phyloP scores from a whole-genome alignment of 1,140 invertebrate genomes.

The Brachionus angularis region DNA sequence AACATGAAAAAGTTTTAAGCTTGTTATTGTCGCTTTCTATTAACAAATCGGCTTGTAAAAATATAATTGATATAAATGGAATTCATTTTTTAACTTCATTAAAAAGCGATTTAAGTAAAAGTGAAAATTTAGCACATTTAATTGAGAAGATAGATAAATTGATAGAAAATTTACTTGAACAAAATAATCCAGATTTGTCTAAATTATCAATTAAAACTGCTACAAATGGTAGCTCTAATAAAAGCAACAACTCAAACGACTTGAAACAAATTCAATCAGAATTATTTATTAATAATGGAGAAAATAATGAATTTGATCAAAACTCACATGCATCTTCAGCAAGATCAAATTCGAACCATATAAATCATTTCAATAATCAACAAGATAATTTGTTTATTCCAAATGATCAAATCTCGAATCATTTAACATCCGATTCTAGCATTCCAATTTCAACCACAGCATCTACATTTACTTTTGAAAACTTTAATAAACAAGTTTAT shows the following conservation, averaged over 20 bases:
- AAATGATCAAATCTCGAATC: no score
- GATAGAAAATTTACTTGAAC: background rate
- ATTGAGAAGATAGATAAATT: background rate
- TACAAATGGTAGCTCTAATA: background rate
- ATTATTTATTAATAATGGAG: no score
- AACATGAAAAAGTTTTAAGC: slow-evolving; percentile 49
- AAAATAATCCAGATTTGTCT: background rate
- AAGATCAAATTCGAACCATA: slow-evolving; percentile 7
- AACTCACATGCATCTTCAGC: slow-evolving; percentile 1
- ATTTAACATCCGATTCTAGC: no score
- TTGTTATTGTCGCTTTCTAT: slow-evolving; percentile 50
- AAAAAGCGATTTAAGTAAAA: no score
- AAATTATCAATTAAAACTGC: background rate
- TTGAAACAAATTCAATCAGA: slow-evolving; percentile 17
- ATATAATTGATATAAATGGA: slow-evolving; percentile 29
- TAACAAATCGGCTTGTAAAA: background rate
- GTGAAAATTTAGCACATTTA: background rate
- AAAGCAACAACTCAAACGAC: slow-evolving; percentile 35
- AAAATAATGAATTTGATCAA: background rate
- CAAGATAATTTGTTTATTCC: no score
- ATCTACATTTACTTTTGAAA: no score
- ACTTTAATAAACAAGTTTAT: no score
- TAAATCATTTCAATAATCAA: no score
- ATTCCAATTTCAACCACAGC: no score
- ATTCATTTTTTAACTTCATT: slow-evolving; percentile 20